Evolutionary conservation across 2,113 vertebrate genomes (phyloP).

Genomic region (Varanus salvator): DNA sequence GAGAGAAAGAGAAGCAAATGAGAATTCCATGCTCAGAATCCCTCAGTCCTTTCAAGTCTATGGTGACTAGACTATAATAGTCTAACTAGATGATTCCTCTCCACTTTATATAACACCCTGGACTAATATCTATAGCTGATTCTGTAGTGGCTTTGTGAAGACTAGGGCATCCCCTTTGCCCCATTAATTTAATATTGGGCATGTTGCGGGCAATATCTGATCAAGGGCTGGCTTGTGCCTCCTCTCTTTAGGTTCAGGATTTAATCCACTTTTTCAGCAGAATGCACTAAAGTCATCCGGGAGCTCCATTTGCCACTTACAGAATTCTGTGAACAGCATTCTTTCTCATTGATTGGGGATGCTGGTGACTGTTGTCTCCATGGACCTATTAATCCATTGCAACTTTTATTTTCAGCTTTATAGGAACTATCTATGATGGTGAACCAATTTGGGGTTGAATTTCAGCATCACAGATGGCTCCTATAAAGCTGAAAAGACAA

Average conservation of each 20-base stretch:
- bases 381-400: no score
- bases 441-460: no score
- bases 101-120: neutral
- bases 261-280: neutral
- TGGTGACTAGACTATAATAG: neutral
- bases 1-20: neutral
- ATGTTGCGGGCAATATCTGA: no score
- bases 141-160: neutral
- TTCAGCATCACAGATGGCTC: no score
- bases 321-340: neutral
- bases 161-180: neutral
- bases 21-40: neutral
- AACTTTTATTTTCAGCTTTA: no score
- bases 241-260: neutral
- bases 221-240: neutral
- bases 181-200: neutral
- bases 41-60: neutral
- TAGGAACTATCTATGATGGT: no score
- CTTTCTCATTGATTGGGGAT: neutral
- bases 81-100: neutral
- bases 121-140: neutral
- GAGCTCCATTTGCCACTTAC: neutral
- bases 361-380: no score
- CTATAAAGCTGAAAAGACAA: no score
- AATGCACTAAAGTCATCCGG: neutral